Percentiles rank a stretch among this genome's conserved stretches.
These are phyloP conservation scores for Medauroidea extradentata DNA, from an alignment of 1,140 invertebrate species.

Conservation along the genomic window DNA sequence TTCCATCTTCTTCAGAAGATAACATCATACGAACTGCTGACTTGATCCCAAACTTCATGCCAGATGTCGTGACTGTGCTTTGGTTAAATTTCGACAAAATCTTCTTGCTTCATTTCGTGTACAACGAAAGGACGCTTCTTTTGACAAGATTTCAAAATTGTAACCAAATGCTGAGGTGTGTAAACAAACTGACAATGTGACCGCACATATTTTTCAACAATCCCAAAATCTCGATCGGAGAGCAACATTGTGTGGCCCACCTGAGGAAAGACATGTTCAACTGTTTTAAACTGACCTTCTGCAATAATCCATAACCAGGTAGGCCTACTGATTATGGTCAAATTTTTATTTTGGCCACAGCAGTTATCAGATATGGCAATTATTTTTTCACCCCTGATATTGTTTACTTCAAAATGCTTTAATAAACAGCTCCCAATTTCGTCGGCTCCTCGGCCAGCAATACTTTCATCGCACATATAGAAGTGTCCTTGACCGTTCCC, in stretches of 20 bases:
- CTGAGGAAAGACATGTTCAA: slow-evolving; percentile 20
- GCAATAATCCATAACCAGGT: slow-evolving; percentile 10
- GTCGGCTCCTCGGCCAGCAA: slow-evolving; percentile 13
- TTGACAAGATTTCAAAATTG: background rate
- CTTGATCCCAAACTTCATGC: background rate
- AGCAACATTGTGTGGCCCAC: slow-evolving; percentile 27
- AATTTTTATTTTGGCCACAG: slow-evolving; percentile 23
- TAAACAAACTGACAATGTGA: background rate
- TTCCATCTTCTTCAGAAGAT: background rate
- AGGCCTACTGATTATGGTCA: slow-evolving; percentile 3
- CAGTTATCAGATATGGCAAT: slow-evolving; percentile 14
- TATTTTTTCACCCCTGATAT: background rate
- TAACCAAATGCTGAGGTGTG: background rate
- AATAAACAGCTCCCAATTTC: slow-evolving; percentile 18
- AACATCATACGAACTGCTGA: background rate
- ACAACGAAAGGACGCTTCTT: background rate
- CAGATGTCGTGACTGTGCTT: background rate
- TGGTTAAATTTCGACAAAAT: background rate
- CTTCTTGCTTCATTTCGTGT: background rate
- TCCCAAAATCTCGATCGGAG: slow-evolving; percentile 28
- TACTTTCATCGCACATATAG: slow-evolving; percentile 19
- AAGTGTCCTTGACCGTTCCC: slow-evolving; percentile 11
- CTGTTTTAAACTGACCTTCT: slow-evolving; percentile 15
- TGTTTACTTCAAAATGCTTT: slow-evolving; percentile 3
- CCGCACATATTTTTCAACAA: slow-evolving; percentile 6